These are phyloP conservation scores for Agonopterix alstromeriana DNA, from an alignment of 2,888 invertebrate species.

Conservation along the genomic window DNA sequence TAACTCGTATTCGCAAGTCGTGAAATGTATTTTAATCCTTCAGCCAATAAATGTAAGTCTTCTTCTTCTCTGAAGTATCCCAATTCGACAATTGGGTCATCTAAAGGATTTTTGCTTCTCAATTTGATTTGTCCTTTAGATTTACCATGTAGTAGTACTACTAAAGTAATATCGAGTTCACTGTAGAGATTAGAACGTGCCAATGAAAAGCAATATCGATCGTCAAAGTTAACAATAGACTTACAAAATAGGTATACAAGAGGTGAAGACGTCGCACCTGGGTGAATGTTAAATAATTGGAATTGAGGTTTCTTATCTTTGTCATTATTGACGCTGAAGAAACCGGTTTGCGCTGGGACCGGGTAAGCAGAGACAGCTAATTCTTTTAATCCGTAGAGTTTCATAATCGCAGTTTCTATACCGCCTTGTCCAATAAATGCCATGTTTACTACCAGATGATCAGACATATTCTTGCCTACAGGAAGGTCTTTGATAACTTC, in stretches of 20 bases:
- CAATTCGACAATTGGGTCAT: conserved; percentile 46
- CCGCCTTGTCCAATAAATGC: conserved; percentile 41
- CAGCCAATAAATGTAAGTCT: conserved; percentile 32
- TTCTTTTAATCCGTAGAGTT: conserved; percentile 24
- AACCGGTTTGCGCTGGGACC: conserved; percentile 40
- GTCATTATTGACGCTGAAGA: conserved; percentile 23
- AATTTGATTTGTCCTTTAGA: conserved; percentile 51
- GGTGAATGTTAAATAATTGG: conserved; percentile 46
- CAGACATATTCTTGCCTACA: conserved; percentile 56
- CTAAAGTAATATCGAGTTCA: conserved; percentile 33
- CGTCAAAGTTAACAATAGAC: conserved; percentile 26
- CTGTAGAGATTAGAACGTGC: conserved; percentile 33
- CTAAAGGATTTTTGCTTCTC: conserved; percentile 39
- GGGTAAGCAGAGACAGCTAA: conserved; percentile 27
- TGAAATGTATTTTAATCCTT: conserved; percentile 42
- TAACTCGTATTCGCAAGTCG: conserved; percentile 39
- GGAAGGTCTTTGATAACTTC: conserved; percentile 42
- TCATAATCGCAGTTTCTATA: conserved; percentile 40
- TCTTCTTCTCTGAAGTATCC: conserved; percentile 41
- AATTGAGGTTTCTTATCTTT: conserved; percentile 35
- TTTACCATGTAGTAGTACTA: conserved; percentile 44
- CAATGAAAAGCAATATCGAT: conserved; percentile 31
- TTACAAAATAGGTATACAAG: conserved; percentile 28
- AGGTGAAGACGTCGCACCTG: conserved; percentile 42
- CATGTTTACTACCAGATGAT: conserved; percentile 38